A percentile compares a stretch with the other conserved stretches of the same genome.
Evolutionary conservation across 2,888 invertebrate genomes (phyloP).

Genomic region (Aporophyla nigra): DNA sequence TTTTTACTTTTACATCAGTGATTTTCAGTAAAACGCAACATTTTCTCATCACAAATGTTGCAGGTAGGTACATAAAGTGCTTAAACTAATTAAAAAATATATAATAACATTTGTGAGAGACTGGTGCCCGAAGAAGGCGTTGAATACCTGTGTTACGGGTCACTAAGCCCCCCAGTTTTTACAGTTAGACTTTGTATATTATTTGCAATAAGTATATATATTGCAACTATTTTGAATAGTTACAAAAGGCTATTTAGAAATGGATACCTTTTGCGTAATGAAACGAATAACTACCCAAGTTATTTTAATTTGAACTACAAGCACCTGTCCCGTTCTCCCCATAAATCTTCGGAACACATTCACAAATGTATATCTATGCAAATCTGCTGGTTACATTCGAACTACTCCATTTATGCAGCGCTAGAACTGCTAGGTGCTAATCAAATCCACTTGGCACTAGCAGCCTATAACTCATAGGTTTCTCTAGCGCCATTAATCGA

Average conservation of each 20-base stretch:
- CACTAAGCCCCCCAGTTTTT: too few relatives aligned
- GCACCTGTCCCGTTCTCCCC: background rate
- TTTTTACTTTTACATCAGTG: background rate
- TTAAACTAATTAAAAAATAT: too few relatives aligned
- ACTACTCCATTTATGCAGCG: slow-evolving; percentile 28
- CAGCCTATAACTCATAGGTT: slow-evolving; percentile 29
- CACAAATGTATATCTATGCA: slow-evolving; percentile 30
- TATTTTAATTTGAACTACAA: slow-evolving; percentile 6
- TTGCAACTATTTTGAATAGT: background rate
- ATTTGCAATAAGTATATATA: too few relatives aligned
- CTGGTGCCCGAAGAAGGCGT: too few relatives aligned
- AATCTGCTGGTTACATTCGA: slow-evolving; percentile 23
- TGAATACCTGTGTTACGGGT: too few relatives aligned
- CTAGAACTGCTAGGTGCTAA: slow-evolving; percentile 36
- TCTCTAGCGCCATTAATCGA: slow-evolving; percentile 40
- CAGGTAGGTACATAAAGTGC: too few relatives aligned
- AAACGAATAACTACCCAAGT: background rate
- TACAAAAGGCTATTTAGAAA: background rate
- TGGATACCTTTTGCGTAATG: background rate
- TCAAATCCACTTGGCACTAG: slow-evolving; percentile 44
- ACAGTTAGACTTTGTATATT: too few relatives aligned
- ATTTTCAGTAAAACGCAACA: background rate
- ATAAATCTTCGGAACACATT: slow-evolving; percentile 25
- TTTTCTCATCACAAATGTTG: too few relatives aligned
- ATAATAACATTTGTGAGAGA: too few relatives aligned